Evolutionary conservation across 2,113 vertebrate species (phyloP).

Genomic region (Ptychochromis oligacanthus): DNA sequence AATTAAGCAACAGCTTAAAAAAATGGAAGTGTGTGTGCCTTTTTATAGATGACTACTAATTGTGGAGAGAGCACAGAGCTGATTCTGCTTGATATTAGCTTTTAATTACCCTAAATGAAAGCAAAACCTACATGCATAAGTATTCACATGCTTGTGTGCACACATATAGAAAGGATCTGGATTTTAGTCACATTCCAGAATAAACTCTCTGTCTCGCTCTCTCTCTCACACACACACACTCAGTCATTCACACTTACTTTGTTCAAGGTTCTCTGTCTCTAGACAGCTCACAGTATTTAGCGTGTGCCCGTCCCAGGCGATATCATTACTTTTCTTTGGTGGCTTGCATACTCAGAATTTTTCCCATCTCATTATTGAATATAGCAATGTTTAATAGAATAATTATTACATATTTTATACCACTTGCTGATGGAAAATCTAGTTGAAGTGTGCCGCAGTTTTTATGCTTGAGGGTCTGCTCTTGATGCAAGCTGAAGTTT

Average conservation of each 20-base stretch:
- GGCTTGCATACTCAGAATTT: slow-evolving; percentile 57
- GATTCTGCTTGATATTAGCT: slow-evolving; percentile 66
- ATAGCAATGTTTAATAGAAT: slow-evolving; percentile 68
- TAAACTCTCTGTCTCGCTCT: not conserved
- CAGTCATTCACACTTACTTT: slow-evolving; percentile 28
- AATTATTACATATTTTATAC: slow-evolving; percentile 71
- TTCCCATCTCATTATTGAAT: slow-evolving; percentile 65
- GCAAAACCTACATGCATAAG: slow-evolving; percentile 48
- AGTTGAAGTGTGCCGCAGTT: slow-evolving; percentile 48
- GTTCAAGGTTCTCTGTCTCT: slow-evolving; percentile 54
- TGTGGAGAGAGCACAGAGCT: slow-evolving; percentile 54
- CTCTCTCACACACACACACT: not conserved
- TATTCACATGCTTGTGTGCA: not conserved
- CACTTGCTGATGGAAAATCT: slow-evolving; percentile 47
- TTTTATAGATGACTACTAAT: slow-evolving; percentile 70
- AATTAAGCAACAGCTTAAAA: slow-evolving; percentile 59
- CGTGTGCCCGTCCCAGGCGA: slow-evolving; percentile 38
- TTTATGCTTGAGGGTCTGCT: slow-evolving; percentile 58
- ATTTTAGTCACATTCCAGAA: slow-evolving; percentile 4
- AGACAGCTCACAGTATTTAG: slow-evolving; percentile 47
- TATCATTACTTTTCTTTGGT: slow-evolving; percentile 69
- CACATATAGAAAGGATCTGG: not conserved
- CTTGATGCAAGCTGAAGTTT: slow-evolving; percentile 69
- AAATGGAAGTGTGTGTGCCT: slow-evolving; percentile 54
- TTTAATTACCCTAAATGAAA: slow-evolving; percentile 71